Base-by-base conservation (phyloP, 2,113 vertebrate species). In the Esox niger region DNA sequence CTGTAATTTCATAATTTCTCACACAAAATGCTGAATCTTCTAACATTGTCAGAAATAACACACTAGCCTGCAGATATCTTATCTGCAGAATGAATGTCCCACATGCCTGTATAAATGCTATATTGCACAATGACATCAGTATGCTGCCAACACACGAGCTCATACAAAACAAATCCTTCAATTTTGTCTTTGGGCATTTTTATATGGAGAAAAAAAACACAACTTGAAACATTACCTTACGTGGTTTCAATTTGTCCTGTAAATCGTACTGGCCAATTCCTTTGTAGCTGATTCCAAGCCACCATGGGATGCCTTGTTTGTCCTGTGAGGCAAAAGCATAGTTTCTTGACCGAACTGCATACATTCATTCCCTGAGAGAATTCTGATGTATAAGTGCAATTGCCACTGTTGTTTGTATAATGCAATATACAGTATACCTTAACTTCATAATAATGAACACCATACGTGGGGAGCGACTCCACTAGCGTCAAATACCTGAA, bases 281-380 rank as follows among this genome's bases (percentile, higher is more conserved):
- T 85, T 97, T 99, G 86, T 98, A 99, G 90, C 97, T 99, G 88
- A 99, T 91, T 68, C 97, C 97, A 70, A 99, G 91, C 97, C 97
- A 99, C 97, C 97, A 99, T 0, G 97, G 97, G 79, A 99, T 98
- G 52, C 97, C 97, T 81, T 99, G 97, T 82, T 99, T 99, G 85
- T 99, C 97, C 97, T 99, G 80, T 58, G 35, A 75, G 27, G 58
- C 31, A 26, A 71, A 54, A 64, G 7, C 30, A 65, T 31, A 59
- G 15, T 31, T 57, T 30, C 32, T 20, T 32, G 21, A 32, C 6
- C 65, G 66, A 72, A 46, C 23, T 7, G 63, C 35, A 32, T n/a
- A 66, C 21, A 6, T 23, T 1, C 57, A 59, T 33, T 61, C 30
- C 29, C 29, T 21, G 13, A 32, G 9, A 60, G 30, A 60, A 32